phyloP scores from a whole-genome alignment of 2,113 vertebrate species.

The Ameiurus melas region DNA sequence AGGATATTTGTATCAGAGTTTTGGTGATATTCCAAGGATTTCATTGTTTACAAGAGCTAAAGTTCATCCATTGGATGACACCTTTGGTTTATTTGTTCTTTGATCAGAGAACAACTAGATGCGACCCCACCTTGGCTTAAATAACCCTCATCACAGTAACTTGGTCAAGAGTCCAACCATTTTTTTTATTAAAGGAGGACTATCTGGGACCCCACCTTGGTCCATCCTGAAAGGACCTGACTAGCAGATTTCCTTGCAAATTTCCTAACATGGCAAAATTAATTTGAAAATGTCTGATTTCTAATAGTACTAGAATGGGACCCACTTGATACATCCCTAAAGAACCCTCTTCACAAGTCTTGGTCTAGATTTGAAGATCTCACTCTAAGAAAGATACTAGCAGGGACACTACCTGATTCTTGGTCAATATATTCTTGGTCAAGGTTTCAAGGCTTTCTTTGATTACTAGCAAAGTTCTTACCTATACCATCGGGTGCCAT shows the following conservation, averaged over 20 bases:
- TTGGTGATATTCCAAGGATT: not conserved
- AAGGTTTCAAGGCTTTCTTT: not conserved
- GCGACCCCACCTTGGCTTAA: not conserved
- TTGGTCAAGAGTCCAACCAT: not conserved
- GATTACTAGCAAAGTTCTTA: not conserved
- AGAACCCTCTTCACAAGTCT: too few species aligned
- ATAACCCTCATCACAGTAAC: not conserved
- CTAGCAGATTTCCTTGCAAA: not conserved
- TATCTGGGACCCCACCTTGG: too few species aligned
- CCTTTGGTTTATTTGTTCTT: not conserved
- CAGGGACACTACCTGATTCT: too few species aligned
- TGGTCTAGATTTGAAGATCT: too few species aligned
- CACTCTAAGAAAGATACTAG: too few species aligned
- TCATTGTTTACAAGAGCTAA: not conserved
- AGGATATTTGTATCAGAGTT: too few species aligned
- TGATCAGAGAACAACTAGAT: not conserved
- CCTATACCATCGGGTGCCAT: not conserved
- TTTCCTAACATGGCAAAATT: not conserved
- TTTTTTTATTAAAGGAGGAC: not conserved
- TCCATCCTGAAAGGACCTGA: not conserved
- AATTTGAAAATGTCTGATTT: not conserved
- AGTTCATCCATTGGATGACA: not conserved
- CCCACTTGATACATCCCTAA: not conserved
- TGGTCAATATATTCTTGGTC: not conserved
- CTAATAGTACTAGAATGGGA: not conserved